A percentile compares a stretch with the other conserved stretches of the same genome.
These are phyloP conservation scores for Scaptomyza flava DNA, from an alignment of 2,888 invertebrate genomes.

Conservation along the genomic window DNA sequence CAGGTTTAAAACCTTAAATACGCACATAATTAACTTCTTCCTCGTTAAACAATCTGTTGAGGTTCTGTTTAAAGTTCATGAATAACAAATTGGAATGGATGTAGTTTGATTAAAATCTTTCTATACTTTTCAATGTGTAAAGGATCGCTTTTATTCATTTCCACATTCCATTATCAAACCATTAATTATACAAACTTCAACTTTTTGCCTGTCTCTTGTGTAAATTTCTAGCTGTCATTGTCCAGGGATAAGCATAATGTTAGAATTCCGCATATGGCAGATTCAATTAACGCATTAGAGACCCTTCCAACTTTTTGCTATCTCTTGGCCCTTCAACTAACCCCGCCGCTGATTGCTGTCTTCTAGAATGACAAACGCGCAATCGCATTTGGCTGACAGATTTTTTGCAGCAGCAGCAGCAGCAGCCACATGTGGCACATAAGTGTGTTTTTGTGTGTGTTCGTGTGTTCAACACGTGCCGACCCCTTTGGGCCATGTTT, in stretches of 20 bases:
- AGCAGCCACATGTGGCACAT: slow-evolving; percentile 14
- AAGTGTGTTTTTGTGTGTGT: background rate
- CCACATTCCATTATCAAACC: background rate
- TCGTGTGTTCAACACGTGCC: slow-evolving; percentile 65
- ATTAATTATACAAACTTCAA: slow-evolving; percentile 3
- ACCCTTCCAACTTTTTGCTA: slow-evolving; percentile 9
- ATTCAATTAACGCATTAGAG: slow-evolving; percentile 55
- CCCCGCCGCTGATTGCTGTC: slow-evolving; percentile 51
- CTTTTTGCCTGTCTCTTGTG: background rate
- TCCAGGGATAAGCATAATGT: slow-evolving; percentile 19
- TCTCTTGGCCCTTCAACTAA: background rate
- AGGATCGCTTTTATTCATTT: background rate
- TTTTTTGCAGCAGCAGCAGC: slow-evolving; percentile 16
- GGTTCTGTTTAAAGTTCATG: background rate
- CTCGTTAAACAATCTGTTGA: background rate
- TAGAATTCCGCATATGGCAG: slow-evolving; percentile 47
- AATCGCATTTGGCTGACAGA: slow-evolving; percentile 61
- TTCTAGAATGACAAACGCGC: slow-evolving; percentile 55
- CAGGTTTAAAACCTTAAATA: too few species aligned
- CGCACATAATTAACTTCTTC: too few species aligned
- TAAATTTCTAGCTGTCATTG: slow-evolving; percentile 17
- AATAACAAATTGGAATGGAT: too few species aligned
- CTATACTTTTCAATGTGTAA: too few species aligned
- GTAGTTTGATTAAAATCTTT: too few species aligned
- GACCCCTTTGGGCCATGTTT: slow-evolving; percentile 50